Base-by-base conservation (phyloP, 2,888 invertebrate species). In the Polia nebulosa region DNA sequence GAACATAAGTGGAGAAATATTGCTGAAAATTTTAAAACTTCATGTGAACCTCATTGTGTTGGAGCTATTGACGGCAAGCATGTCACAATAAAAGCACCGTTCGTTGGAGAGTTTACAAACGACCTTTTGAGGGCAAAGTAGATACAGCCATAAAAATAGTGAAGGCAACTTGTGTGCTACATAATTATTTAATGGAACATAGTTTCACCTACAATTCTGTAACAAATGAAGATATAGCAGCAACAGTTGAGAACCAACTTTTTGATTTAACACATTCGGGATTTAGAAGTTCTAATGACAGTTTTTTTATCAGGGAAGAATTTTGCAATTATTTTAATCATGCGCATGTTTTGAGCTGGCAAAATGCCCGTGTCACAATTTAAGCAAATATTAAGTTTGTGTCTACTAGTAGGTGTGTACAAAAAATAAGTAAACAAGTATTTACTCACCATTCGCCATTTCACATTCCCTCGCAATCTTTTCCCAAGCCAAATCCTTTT, bases 401-500 rank as follows among this genome's bases (percentile, higher is more conserved):
- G n/a, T 15, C 57, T 58, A 58, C 57, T 2, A 58, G 59, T 53
- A 62, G 5, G 53, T 62, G 66, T 45, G 47, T 29, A n/a, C n/a
- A 49, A 58, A 55, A 65, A 59, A 53, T 59, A 59, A 66, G 53
- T 59, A 66, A 62, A 63, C 27, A 52, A 69, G 58, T 69, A 39
- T 69, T 59, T 39, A 70, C 82, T 85, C 51, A 85, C 81, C 80
- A 32, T 71, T 77, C 41, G 52, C 65, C 65, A 85, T 70, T 57
- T 76, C 76, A 66, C 82, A 82, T 47, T 83, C 75, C 65, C 63
- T 72, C 22, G 82, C 84, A 41, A 86, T 76, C 11, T 36, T 22
- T 20, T 83, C 76, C 84, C 85, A 85, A 45, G 76, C 77, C 56
- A 75, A 62, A 56, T 80, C 79, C 72, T 85, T 86, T 34, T 74